Conservation (phyloP, 2,888 invertebrate genomes). For the Operophtera brumata region DNA sequence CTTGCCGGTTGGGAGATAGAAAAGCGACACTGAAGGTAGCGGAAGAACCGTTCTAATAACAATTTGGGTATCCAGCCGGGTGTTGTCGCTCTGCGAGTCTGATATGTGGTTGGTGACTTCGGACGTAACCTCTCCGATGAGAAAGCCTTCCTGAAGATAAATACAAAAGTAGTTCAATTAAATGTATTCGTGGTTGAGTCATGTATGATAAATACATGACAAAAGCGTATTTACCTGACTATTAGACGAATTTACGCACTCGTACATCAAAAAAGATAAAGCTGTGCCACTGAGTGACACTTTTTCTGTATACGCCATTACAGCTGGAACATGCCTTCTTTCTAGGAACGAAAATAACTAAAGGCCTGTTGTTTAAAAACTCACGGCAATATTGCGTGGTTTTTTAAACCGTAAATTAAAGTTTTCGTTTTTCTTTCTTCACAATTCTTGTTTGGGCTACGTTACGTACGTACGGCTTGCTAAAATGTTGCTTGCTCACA, state of each 20-base stretch:
- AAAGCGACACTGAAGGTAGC: constrained; percentile 78
- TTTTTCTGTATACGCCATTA: constrained; percentile 65
- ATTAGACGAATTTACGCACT: constrained; percentile 81
- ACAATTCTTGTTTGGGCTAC: too few relatives aligned
- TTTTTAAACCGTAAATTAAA: not conserved
- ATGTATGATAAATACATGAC: too few relatives aligned
- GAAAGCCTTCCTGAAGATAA: constrained; percentile 79
- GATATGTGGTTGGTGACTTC: constrained; percentile 85
- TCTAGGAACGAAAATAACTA: not conserved
- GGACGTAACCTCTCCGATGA: constrained; percentile 83
- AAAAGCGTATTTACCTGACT: constrained; percentile 74
- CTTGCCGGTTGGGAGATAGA: constrained; percentile 81
- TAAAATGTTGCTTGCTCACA: too few relatives aligned
- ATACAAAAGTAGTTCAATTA: not conserved
- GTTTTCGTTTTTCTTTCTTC: too few relatives aligned
- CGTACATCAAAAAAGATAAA: constrained; percentile 84
- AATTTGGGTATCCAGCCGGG: constrained; percentile 81
- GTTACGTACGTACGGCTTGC: too few relatives aligned
- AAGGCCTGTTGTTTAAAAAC: not conserved
- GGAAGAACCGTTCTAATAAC: constrained; percentile 82
- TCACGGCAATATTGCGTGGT: not conserved
- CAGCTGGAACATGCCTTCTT: constrained; percentile 7
- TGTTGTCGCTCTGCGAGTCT: constrained; percentile 83
- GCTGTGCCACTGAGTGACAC: constrained; percentile 82
- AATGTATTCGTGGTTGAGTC: not conserved